Evolutionary conservation across 1,140 invertebrate genomes (phyloP), one percentile per base, ranked within the genome.

Genomic region (Hyposmocoma kahamanoa): DNA sequence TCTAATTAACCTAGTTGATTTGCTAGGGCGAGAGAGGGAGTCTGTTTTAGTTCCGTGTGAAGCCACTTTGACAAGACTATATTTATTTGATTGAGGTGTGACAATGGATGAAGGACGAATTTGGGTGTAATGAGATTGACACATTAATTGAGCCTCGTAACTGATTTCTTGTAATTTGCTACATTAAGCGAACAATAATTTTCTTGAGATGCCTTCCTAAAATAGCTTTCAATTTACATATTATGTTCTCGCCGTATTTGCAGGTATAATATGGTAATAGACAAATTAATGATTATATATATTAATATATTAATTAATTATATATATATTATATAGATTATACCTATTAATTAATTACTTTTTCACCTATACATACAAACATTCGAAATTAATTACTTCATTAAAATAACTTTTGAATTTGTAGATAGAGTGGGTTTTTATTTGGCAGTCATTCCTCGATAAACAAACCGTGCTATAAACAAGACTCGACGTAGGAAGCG

Each of bases 391-490:
- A 57, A 61, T 73, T 67, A 67, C 56, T 47, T 50, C 60, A 65
- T 65, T 69, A 61, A 62, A 60, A 53, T 59, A 56, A 61, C 50
- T 47, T 57, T 56, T 38, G 30, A 30, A 48, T 50, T 53, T 53
- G 47, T 59, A 67, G 51, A 56, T 38, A 53, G 49, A 26, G 42
- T 20, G 34, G 57, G 47, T 68, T 65, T 66, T 67, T 67, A 59
- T 63, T 65, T 55, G 55, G 48, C 55, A 63, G 67, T 67, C 59
- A 66, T 66, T 67, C 54, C 57, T 59, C 60, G 57, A 72, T 73
- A 76, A 73, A 72, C 66, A 74, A 68, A 71, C 65, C 55, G 56
- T 71, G 64, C 58, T 59, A 67, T 72, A 74, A 68, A 64, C 59
- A 62, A 26, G 62, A 60, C 70, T 59, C 67, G 52, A 43, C 50